Percentiles rank a stretch among this genome's conserved stretches.
Conservation (phyloP, 1,140 invertebrate genomes). For the Magallana gigas region DNA sequence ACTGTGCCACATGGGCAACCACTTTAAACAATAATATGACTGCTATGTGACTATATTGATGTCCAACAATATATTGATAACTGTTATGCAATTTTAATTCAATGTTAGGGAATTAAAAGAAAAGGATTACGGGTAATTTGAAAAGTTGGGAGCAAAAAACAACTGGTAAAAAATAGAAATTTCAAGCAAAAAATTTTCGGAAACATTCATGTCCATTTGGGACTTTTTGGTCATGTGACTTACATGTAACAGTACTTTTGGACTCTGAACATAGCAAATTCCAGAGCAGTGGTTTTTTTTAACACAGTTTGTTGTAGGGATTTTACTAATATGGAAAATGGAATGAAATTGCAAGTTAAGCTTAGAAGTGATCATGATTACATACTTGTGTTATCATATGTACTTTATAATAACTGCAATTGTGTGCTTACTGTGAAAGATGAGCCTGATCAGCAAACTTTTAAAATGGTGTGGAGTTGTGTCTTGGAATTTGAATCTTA, state of each 20-base stretch:
- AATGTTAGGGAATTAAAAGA: neutral
- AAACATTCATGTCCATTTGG: neutral
- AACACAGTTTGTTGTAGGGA: too few species aligned
- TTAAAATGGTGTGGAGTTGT: neutral
- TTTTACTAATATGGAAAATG: too few species aligned
- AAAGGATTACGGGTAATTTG: neutral
- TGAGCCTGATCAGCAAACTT: neutral
- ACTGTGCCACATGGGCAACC: too few species aligned
- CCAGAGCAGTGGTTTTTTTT: too few species aligned
- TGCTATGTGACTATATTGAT: too few species aligned
- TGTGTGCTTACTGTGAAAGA: neutral
- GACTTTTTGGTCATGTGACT: neutral
- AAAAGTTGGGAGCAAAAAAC: too few species aligned
- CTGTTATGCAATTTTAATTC: neutral
- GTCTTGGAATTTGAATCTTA: neutral
- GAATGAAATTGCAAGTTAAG: too few species aligned
- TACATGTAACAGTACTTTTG: neutral
- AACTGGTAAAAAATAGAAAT: neutral
- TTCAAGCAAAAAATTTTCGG: neutral
- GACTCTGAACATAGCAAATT: neutral
- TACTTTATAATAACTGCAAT: too few species aligned
- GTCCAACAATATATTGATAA: neutral
- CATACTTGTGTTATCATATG: too few species aligned
- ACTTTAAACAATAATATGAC: too few species aligned
- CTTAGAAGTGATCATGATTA: too few species aligned